A percentile compares a stretch with the other conserved stretches of the same genome.
Evolutionary conservation across 2,888 invertebrate species (phyloP).

Genomic region (Camptogramma bilineatum): DNA sequence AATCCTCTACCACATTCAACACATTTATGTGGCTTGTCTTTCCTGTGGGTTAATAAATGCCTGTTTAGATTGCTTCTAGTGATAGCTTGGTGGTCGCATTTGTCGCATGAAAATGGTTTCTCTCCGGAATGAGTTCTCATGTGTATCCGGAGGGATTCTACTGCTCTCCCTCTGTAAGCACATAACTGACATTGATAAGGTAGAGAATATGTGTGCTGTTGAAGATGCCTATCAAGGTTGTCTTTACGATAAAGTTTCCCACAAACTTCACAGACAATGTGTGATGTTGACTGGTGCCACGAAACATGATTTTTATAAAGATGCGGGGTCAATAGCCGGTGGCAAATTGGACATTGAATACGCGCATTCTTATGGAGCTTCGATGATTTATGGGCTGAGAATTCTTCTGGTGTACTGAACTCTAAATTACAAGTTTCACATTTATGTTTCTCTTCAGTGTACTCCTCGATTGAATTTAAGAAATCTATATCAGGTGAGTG

Average conservation of each 20-base stretch:
- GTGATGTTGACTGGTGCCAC: conserved; percentile 54
- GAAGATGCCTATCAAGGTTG: conserved; percentile 62
- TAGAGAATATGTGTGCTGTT: conserved; percentile 58
- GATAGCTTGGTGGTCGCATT: conserved; percentile 61
- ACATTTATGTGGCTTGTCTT: conserved; percentile 64
- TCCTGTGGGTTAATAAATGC: conserved; percentile 65
- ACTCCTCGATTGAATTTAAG: conserved; percentile 15
- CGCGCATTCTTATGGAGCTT: conserved; percentile 41
- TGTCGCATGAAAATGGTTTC: conserved; percentile 66
- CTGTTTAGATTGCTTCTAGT: conserved; percentile 69
- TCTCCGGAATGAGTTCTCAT: conserved; percentile 65
- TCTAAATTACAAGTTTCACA: conserved; percentile 38
- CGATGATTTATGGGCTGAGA: conserved; percentile 28
- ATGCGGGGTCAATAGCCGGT: conserved; percentile 51
- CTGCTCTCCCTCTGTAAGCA: conserved; percentile 64
- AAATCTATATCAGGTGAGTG: conserved; percentile 12
- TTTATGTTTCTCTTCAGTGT: conserved; percentile 6
- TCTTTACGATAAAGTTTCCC: conserved; percentile 68
- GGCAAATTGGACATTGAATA: conserved; percentile 51
- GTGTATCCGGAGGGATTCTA: conserved; percentile 65
- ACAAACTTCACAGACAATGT: conserved; percentile 66
- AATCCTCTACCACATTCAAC: conserved; percentile 63
- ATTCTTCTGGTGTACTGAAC: conserved; percentile 32
- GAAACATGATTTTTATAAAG: conserved; percentile 56
- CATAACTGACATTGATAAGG: conserved; percentile 65